Evolutionary conservation across 2,113 vertebrate genomes (phyloP).

Genomic region (Xiphophorus maculatus): DNA sequence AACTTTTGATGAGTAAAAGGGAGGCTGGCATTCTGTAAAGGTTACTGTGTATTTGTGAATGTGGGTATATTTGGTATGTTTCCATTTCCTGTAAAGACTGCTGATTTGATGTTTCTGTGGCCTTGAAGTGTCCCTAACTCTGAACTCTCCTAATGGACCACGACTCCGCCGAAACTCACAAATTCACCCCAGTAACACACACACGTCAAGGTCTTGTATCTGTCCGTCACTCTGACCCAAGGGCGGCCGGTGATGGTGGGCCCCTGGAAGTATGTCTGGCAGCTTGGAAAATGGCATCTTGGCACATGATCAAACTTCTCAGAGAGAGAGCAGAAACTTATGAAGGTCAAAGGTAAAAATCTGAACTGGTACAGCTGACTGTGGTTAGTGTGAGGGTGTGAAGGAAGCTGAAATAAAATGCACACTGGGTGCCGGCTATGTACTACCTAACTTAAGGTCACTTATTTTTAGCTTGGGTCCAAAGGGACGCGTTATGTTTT

Average conservation of each 20-base stretch:
- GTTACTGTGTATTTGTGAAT: background rate
- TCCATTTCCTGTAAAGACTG: conserved; percentile 1
- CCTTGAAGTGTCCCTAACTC: conserved; percentile 10
- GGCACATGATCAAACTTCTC: conserved; percentile 48
- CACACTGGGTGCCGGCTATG: background rate
- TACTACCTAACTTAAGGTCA: background rate
- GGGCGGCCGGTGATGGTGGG: conserved; percentile 29
- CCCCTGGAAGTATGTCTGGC: conserved; percentile 44
- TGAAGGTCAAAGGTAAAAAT: conserved; percentile 64
- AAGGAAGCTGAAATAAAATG: background rate
- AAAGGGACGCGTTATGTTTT: no score
- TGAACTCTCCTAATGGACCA: conserved; percentile 52
- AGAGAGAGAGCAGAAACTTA: conserved; percentile 2
- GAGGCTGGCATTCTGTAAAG: background rate
- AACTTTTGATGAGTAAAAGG: background rate
- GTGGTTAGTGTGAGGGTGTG: conserved; percentile 8
- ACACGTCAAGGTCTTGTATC: conserved; percentile 38
- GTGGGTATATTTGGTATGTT: background rate
- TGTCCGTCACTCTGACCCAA: conserved; percentile 36
- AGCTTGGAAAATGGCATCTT: conserved; percentile 40
- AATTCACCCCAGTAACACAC: conserved; percentile 35
- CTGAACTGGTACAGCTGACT: conserved; percentile 36
- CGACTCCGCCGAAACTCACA: conserved; percentile 20
- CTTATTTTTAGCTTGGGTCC: background rate
- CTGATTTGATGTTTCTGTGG: conserved; percentile 13